phyloP scores from a whole-genome alignment of 2,113 vertebrate genomes.

The Calonectris borealis region DNA sequence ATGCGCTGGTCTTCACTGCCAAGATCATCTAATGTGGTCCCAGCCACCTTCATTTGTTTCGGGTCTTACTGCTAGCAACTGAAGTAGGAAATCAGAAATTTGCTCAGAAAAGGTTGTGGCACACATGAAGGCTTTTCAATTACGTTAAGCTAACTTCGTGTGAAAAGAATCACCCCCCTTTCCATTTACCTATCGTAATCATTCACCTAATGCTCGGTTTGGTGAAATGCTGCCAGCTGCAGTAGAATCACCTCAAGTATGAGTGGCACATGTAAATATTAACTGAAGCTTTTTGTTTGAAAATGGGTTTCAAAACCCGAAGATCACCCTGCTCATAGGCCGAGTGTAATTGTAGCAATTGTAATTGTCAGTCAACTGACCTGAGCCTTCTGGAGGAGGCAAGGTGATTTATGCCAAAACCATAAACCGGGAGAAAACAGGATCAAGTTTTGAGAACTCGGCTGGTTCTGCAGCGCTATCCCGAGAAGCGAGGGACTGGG shows the following conservation, averaged over 20 bases:
- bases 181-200: neutral
- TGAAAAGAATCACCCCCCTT: neutral
- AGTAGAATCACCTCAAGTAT: neutral
- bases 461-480: neutral
- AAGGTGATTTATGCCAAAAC: neutral
- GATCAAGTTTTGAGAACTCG: neutral
- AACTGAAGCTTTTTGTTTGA: neutral
- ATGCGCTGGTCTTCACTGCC: neutral
- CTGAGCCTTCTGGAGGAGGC: neutral
- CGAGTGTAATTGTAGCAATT: accelerated
- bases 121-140: neutral
- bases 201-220: neutral
- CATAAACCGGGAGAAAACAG: neutral
- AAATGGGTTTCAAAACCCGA: neutral
- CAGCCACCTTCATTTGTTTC: neutral
- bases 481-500: neutral
- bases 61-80: neutral
- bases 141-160: neutral
- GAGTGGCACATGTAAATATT: neutral
- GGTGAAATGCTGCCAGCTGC: neutral
- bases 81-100: neutral
- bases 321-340: neutral
- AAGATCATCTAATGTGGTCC: accelerated
- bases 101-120: neutral
- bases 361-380: neutral